Base-by-base conservation (phyloP, 2,888 invertebrate genomes). In the Synanthedon andrenaeformis region DNA sequence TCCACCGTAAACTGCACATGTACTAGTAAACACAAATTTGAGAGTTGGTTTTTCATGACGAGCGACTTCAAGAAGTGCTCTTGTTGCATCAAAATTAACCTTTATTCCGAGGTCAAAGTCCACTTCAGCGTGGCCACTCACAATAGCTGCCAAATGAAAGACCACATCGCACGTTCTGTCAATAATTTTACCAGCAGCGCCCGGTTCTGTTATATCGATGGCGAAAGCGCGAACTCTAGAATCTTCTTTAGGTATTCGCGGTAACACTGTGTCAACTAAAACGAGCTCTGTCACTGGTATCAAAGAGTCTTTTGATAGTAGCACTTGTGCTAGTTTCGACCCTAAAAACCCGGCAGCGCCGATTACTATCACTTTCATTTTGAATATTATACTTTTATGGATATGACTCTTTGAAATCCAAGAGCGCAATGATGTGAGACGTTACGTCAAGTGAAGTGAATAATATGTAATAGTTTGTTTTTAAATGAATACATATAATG, bases 81-180 rank as follows among this genome's bases (percentile, higher is more conserved):
- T 67, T 8, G 85, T 84, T 2, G 70, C 79, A 57, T 86, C 84
- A 12, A 85, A 63, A 58, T 86, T 86, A 3, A 79, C 78, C 53
- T 67, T 68, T 51, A 82, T 57, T 1, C 85, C 86, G 4, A 79
- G 66, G 10, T 85, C 81, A 54, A 84, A 80, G 56, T 85, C 77
- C 0, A 61, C 63, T 66, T 86, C 86, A 10, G 85, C 81, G 50
- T 74, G 73, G 0, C 86, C 85, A 56, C 84, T 85, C 28, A 86
- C 83, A 8, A 81, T 64, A 14, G 86, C 85, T 2, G 85, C 85
- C 2, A 86, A 67, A 56, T 86, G 86, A 58, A 82, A 79, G 13
- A 84, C 52, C 10, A 76, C 66, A 53, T 70, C 69, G 45, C 67
- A 65, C 14, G 66, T 63, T n/a, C 62, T 13, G 4, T 65, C 59